A percentile compares a stretch with the other conserved stretches of the same genome.
Evolutionary conservation across 2,888 invertebrate species (phyloP).

Genomic region (Orgyia antiqua): DNA sequence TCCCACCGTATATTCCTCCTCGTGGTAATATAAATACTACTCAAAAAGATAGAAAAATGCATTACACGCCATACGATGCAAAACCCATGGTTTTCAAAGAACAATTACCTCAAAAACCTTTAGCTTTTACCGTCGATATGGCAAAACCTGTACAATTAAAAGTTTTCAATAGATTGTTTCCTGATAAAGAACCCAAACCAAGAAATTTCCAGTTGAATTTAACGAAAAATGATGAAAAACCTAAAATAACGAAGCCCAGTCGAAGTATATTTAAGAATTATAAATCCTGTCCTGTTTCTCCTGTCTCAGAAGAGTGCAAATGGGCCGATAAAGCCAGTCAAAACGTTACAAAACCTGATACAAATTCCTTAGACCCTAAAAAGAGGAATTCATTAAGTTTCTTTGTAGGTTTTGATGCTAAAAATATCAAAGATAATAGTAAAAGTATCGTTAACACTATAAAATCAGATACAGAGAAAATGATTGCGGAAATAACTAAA

Average conservation of each 20-base stretch:
- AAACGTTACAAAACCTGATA: slow-evolving; percentile 32
- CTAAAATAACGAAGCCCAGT: slow-evolving; percentile 51
- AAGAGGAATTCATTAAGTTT: slow-evolving; percentile 82
- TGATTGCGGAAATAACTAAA: slow-evolving; percentile 81
- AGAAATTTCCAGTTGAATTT: slow-evolving; percentile 65
- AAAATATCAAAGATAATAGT: slow-evolving; percentile 60
- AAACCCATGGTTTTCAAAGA: slow-evolving; percentile 59
- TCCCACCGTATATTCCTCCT: slow-evolving; percentile 61
- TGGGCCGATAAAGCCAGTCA: slow-evolving; percentile 71
- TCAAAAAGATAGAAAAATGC: slow-evolving; percentile 38
- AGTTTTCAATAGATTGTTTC: slow-evolving; percentile 66
- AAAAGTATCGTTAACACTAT: slow-evolving; percentile 80
- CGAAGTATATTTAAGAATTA: slow-evolving; percentile 81
- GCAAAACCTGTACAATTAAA: slow-evolving; percentile 54
- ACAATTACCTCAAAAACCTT: slow-evolving; percentile 43
- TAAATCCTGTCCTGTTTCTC: slow-evolving; percentile 89
- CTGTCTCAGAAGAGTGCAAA: slow-evolving; percentile 87
- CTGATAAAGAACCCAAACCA: slow-evolving; percentile 51
- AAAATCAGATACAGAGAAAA: slow-evolving; percentile 80
- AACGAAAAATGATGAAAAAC: slow-evolving; percentile 50
- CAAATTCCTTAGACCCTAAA: slow-evolving; percentile 64
- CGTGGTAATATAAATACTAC: slow-evolving; percentile 47
- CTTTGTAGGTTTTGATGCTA: slow-evolving; percentile 79
- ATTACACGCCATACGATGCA: slow-evolving; percentile 37
- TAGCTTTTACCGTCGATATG: slow-evolving; percentile 59